Evolutionary conservation across 1,140 invertebrate species (phyloP).

Genomic region (Fopius arisanus): DNA sequence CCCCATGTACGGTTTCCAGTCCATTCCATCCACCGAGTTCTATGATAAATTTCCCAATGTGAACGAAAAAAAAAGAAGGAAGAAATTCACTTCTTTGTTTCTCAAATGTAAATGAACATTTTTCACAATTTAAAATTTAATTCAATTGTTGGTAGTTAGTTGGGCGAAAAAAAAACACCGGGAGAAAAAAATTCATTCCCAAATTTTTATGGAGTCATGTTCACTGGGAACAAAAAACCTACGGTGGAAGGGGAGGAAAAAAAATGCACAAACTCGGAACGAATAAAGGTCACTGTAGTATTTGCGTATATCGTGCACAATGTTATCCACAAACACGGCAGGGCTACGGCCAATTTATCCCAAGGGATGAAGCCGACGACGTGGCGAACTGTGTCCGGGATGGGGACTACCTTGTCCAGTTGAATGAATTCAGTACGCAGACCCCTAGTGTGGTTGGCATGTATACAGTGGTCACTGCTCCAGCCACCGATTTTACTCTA

Average conservation of each 20-base stretch:
- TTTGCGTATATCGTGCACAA: conserved; percentile 54
- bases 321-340: conserved; percentile 61
- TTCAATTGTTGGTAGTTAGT: background rate
- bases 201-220: conserved; percentile 17
- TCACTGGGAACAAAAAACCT: conserved; percentile 13
- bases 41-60: conserved; percentile 15
- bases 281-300: conserved; percentile 27
- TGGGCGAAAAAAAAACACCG: background rate
- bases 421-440: conserved; percentile 58
- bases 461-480: conserved; percentile 13
- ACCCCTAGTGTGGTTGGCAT: conserved; percentile 44
- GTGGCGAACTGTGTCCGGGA: conserved; percentile 37
- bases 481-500: conserved; percentile 15
- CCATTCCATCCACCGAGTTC: conserved; percentile 29
- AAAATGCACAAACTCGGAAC: background rate
- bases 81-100: background rate
- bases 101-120: background rate
- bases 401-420: conserved; percentile 53
- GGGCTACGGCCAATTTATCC: conserved; percentile 62
- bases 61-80: background rate
- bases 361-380: conserved; percentile 54
- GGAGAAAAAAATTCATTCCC: background rate
- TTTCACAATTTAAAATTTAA: conserved; percentile 4
- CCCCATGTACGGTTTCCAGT: conserved; percentile 20
- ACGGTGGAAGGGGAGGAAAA: conserved; percentile 17